Evolutionary conservation across 2,113 vertebrate genomes (phyloP).

Genomic region (Mobula birostris): DNA sequence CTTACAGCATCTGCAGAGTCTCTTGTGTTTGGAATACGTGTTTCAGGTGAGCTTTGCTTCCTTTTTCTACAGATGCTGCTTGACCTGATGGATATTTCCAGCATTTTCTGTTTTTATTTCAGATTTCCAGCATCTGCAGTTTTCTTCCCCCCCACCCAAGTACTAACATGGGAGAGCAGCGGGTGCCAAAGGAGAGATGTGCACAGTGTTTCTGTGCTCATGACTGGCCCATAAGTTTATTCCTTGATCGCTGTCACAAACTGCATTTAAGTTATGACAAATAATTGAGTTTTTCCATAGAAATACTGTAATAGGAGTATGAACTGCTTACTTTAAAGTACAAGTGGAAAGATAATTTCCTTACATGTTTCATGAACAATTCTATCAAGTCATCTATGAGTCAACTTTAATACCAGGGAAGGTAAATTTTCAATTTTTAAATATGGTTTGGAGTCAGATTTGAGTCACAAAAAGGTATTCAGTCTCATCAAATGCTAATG

Average conservation of each 20-base stretch:
- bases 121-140: no score
- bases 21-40: no score
- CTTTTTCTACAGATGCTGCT: no score
- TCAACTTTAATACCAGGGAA: not conserved
- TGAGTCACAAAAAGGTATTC: not conserved
- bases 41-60: no score
- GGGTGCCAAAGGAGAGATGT: no score
- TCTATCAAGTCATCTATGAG: not conserved
- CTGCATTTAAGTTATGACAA: not conserved
- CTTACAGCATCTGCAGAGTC: no score
- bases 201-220: not conserved
- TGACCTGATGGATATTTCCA: no score
- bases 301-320: not conserved
- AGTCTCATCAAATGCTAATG: not conserved
- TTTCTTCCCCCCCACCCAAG: no score
- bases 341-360: not conserved
- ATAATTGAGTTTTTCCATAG: not conserved
- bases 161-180: no score
- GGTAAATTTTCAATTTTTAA: not conserved
- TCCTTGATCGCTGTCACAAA: not conserved
- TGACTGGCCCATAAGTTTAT: not conserved
- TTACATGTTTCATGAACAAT: not conserved
- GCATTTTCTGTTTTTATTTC: no score
- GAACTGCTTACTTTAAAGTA: not conserved
- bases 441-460: not conserved